Evolutionary conservation across 2,888 invertebrate species (phyloP), one percentile per base, ranked within the genome.

Genomic region (Zeuzera pyrina): DNA sequence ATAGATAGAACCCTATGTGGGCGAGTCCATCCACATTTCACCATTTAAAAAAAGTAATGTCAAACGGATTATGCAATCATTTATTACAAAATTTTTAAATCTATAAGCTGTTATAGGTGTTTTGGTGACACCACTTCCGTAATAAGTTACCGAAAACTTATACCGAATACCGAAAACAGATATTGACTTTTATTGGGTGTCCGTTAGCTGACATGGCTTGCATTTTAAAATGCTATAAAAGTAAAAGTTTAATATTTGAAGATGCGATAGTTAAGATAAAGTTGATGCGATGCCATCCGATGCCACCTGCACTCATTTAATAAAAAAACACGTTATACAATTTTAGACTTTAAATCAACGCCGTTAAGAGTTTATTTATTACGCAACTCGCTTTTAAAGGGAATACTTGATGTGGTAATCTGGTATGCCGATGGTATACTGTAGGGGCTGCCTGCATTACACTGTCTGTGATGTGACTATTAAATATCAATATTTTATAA

Each of bases 401-500:
- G 69, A 74, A 72, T 73, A 64, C 59, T 71, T 67, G 59, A 78
- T 73, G 66, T 52, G 57, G 67, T 68, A 69, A 76, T 79, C 74
- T 68, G 73, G 73, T 69, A 76, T 77, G 66, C 70, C 51, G 49
- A 67, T 57, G 66, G 65, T 57, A 65, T 61, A 63, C 52, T 51
- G 50, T 51, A 43, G 52, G 57, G 51, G 68, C 74, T 78, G 74
- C 77, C 67, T 67, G 67, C 63, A 57, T 79, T 78, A 78, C 79
- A 64, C 73, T 43, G 57, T 51, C 55, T 66, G 61, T 66, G 69
- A 65, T 61, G 63, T 52, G 69, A 71, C 76, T 74, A 73, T 77
- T 71, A 76, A 76, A 72, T 69, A 76, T 77, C 74, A 73, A 81
- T 83, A 81, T 77, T 74, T 79, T 73, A 77, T 69, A 67, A 60